Evolutionary conservation across 2,113 vertebrate species (phyloP), one percentile per base, ranked within the genome.

Genomic region (Pelvicachromis taeniatus): DNA sequence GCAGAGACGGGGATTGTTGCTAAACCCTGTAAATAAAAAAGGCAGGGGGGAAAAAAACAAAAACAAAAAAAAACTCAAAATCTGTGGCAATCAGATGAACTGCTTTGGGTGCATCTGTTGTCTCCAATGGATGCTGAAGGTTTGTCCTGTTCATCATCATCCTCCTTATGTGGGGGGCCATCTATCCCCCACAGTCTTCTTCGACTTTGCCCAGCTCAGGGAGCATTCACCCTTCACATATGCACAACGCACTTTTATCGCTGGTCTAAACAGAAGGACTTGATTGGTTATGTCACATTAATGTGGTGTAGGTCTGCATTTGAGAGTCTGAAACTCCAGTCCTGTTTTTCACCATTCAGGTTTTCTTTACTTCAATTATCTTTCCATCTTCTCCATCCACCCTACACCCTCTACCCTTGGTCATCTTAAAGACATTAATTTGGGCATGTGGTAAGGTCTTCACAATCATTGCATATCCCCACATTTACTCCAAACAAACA

Each of bases 1-100:
- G 96, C 81, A 0, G 98, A 98, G 19, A 98, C 95, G 0, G 98
- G 99, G 82, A 99, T 98, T 38, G 97, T 96, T 0, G 95, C 95
- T 83, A 99, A 95, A 40, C 97, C 97, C 99, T 99, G 91, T 13
- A 56, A 17, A 79, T 42, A 56, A 53, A 52, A 45, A 42, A 38
- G 19, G 9, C 14, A 11, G 10, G 17, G 29, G 26, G 26, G 26
- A 26, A 26, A 26, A 82, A 50, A 33, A 17, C n/a, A 65, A 65
- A 65, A 82, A 50, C 40, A 16, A 4, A 58, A 17, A 14, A 48
- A 42, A 38, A 38, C 6, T 16, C 68, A 31, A 73, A 73, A 73
- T 73, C 42, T 17, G 16, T 52, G 70, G 70, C 42, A 50, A 75
- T 65, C 59, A 38, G 59, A 65, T 38, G 38, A 19, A 65, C 59